Percentiles rank a stretch among this genome's conserved stretches.
These are phyloP conservation scores for Phocoena sinus DNA, from an alignment of 2,113 vertebrate genomes.

Conservation along the genomic window DNA sequence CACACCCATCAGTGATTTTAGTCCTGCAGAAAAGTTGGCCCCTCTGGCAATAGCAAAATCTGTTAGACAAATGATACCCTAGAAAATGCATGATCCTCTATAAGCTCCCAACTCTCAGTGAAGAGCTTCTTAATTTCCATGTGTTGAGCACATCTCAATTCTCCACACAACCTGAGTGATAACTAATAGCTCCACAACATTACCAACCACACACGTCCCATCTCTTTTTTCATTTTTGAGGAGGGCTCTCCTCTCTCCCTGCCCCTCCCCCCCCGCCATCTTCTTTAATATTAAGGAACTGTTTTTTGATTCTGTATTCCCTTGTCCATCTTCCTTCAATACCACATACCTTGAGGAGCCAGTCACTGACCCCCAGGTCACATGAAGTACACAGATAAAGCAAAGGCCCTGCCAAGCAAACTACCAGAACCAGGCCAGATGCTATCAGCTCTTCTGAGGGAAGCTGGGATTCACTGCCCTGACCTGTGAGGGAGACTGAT, in stretches of 20 bases:
- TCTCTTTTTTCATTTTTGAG: not conserved
- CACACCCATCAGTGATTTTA: not conserved
- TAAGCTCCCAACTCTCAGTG: not conserved
- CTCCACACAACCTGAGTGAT: not conserved
- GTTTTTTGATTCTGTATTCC: not conserved
- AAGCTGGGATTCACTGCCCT: not conserved
- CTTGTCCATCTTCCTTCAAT: not conserved
- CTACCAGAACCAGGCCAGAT: not conserved
- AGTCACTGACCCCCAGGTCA: not conserved
- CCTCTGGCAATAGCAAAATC: not conserved
- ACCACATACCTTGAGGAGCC: not conserved
- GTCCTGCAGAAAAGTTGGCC: not conserved
- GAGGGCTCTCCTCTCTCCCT: not conserved
- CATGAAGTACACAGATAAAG: not conserved
- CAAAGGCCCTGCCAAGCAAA: not conserved
- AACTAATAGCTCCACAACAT: not conserved
- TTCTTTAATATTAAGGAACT: not conserved
- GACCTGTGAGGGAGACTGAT: not conserved
- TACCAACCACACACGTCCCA: not conserved
- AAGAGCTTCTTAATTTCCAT: not conserved
- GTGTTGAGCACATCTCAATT: not conserved
- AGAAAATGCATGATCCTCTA: not conserved
- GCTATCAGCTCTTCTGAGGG: not conserved
- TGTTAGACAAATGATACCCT: not conserved
- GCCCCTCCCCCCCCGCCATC: not conserved